phyloP scores from a whole-genome alignment of 2,888 invertebrate genomes.

The Schizotus pectinicornis region DNA sequence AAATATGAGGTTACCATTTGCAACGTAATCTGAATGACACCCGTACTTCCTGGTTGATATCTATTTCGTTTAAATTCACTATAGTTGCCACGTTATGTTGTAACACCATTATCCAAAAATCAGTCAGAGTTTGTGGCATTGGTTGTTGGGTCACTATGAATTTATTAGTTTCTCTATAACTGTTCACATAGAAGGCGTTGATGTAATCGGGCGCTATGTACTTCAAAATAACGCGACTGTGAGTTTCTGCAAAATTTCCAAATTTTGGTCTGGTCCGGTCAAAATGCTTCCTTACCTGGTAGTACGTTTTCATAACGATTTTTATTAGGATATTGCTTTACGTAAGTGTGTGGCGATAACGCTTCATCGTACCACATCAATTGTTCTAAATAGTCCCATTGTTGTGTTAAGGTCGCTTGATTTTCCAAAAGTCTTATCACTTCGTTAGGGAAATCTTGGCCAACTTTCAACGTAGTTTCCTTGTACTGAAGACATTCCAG shows the following conservation, averaged over 20 bases:
- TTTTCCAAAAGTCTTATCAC: background rate
- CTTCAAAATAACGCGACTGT: conserved; percentile 4
- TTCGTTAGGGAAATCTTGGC: background rate
- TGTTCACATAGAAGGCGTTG: conserved; percentile 54
- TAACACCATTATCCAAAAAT: conserved; percentile 56
- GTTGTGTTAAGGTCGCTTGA: background rate
- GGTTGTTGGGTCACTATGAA: conserved; percentile 56
- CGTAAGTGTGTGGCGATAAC: background rate
- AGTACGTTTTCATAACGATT: conserved; percentile 2
- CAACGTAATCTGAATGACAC: background rate
- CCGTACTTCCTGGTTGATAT: background rate
- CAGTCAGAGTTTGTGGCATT: conserved; percentile 48
- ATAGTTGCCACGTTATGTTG: conserved; percentile 51
- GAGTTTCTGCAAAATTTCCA: background rate
- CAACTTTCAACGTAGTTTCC: background rate
- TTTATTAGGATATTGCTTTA: background rate
- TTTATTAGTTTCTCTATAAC: conserved; percentile 43
- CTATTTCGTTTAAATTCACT: conserved; percentile 49
- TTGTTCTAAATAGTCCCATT: conserved; percentile 4
- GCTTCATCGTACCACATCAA: background rate
- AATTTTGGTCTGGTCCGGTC: background rate
- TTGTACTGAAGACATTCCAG: background rate
- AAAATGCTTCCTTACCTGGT: background rate
- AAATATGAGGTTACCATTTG: background rate
- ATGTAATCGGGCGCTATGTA: conserved; percentile 44